phyloP scores from a whole-genome alignment of 2,113 vertebrate species.

The Perca flavescens region DNA sequence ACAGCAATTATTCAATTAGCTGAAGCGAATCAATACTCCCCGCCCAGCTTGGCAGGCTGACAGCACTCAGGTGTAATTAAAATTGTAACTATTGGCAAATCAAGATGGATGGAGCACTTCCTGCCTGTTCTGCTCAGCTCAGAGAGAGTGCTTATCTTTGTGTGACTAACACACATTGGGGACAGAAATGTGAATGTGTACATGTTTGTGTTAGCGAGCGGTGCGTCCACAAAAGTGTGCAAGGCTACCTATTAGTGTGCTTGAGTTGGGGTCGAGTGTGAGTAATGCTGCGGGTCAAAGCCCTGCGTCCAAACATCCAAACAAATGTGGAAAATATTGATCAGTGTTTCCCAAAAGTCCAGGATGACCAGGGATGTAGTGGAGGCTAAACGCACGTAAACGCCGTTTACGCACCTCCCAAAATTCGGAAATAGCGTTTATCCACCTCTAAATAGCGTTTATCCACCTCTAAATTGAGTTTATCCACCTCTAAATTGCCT shows the following conservation, averaged over 20 bases:
- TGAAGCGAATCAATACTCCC: conserved; percentile 74
- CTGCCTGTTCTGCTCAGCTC: conserved; percentile 38
- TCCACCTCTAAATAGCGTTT: too few relatives aligned
- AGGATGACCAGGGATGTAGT: too few relatives aligned
- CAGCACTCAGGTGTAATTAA: conserved; percentile 88
- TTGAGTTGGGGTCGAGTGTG: conserved; percentile 40
- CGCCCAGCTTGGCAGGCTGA: conserved; percentile 76
- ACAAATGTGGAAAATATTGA: too few relatives aligned
- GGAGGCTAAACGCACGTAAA: too few relatives aligned
- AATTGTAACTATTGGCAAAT: conserved; percentile 86
- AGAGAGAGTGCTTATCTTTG: conserved; percentile 59
- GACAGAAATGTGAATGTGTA: background rate
- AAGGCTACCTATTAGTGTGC: conserved; percentile 24
- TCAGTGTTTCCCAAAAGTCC: too few relatives aligned
- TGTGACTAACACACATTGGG: background rate
- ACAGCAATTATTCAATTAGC: conserved; percentile 86
- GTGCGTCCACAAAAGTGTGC: background rate
- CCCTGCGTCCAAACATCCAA: conserved; percentile 52
- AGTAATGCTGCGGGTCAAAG: conserved; percentile 48
- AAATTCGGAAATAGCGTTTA: too few relatives aligned
- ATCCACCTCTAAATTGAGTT: too few relatives aligned
- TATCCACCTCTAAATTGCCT: too few relatives aligned
- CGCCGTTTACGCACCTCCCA: too few relatives aligned
- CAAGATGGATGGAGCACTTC: conserved; percentile 81
- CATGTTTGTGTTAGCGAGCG: background rate